Evolutionary conservation across 2,113 vertebrate genomes (phyloP), one percentile per base, ranked within the genome.

Genomic region (Catharus bicknelli): DNA sequence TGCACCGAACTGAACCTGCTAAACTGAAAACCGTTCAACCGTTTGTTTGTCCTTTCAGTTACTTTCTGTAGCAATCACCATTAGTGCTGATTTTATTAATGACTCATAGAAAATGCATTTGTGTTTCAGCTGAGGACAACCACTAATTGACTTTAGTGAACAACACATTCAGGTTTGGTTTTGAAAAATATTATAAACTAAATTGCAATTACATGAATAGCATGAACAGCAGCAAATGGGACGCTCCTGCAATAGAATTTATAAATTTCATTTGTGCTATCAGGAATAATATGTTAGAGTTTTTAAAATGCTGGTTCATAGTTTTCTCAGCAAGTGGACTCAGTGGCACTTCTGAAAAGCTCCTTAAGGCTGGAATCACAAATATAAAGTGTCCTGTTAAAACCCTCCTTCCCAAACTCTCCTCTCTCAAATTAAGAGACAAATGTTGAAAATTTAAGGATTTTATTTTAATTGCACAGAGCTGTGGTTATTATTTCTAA

Each of bases 1-100:
- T 67, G 75, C 73, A 94, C 91, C 14, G 36, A 94, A 90, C 68
- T 72, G 86, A 80, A 92, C 68, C 59, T 67, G 67, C 69, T 91
- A 48, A 94, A 95, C 95, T 77, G 86, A 96, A 90, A 96, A 79
- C 84, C 68, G 34, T 79, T 93, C 93, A 97, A 96, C 96, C 95
- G 94, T 93, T 87, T 93, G 83, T 93, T 93, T 88, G 93, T 88
- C 94, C 94, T 94, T 97, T 96, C 94, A 70, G 96, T 96, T 97
- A 72, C 73, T 91, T 95, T 96, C 88, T 86, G 90, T 47, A 93
- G 87, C 88, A 90, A 84, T 94, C 90, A 86, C 50, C 55, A 84
- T 29, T 72, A 51, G 81, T 86, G 93, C 48, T 18, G 66, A 87
- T 85, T 95, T 96, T 81, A 73, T 76, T 97, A 50, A 61, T 94